Conservation (phyloP, 2,888 invertebrate species). For the Drosophila basisetae region DNA sequence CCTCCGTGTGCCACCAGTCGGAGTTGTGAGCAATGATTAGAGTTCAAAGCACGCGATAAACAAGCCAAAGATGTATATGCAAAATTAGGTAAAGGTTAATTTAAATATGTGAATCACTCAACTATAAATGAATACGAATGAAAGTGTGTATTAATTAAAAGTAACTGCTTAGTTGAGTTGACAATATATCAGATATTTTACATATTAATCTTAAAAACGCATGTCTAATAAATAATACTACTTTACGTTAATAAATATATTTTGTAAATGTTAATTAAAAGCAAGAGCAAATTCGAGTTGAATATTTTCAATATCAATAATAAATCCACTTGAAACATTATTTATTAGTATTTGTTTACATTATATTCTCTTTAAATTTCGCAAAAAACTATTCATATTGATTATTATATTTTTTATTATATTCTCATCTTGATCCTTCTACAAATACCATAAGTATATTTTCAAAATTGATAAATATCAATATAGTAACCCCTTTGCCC, state of each 20-base stretch:
- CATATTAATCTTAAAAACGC: background rate
- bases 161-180: background rate
- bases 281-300: background rate
- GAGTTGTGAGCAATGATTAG: constrained; percentile 9
- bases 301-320: background rate
- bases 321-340: too few species aligned
- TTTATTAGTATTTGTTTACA: background rate
- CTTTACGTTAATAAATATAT: too few species aligned
- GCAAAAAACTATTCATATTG: background rate
- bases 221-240: background rate
- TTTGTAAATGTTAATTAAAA: background rate
- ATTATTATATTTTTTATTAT: background rate
- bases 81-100: constrained; percentile 20
- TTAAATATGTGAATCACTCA: constrained; percentile 1
- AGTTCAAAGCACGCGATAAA: constrained; percentile 36
- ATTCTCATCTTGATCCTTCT: background rate
- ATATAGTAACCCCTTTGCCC: background rate
- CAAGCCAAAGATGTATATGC: constrained; percentile 5
- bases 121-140: background rate
- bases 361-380: background rate
- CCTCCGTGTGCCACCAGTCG: constrained; percentile 21
- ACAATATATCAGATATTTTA: background rate
- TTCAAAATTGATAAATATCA: background rate
- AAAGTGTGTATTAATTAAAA: background rate
- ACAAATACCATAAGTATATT: background rate